These are phyloP conservation scores for Chelon auratus DNA, from an alignment of 2,797 vertebrate species.

Conservation along the genomic window DNA sequence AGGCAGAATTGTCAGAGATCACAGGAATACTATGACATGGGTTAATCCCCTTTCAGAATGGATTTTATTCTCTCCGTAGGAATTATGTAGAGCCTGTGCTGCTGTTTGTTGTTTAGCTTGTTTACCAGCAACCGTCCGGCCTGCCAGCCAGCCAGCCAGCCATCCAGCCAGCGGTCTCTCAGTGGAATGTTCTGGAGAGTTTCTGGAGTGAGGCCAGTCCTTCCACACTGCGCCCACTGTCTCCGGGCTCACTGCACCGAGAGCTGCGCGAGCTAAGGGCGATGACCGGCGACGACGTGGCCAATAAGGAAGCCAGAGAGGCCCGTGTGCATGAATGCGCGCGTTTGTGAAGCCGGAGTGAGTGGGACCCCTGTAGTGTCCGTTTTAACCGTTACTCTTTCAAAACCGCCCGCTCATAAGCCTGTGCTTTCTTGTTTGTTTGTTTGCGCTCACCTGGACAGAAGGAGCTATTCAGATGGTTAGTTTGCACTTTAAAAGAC, in stretches of 20 bases:
- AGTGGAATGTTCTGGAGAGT: conserved; percentile 75
- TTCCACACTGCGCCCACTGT: conserved; percentile 76
- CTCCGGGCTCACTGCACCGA: conserved; percentile 44
- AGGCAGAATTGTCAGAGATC: conserved; percentile 52
- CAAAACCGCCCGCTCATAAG: neutral
- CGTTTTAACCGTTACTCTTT: neutral
- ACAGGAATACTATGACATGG: conserved; percentile 40
- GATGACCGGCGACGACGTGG: conserved; percentile 16
- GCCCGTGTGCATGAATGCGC: conserved; percentile 11
- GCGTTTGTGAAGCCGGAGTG: neutral
- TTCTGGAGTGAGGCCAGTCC: conserved; percentile 73
- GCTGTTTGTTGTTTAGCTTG: conserved; percentile 67
- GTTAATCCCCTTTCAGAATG: conserved; percentile 50
- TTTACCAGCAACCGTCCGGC: conserved; percentile 64
- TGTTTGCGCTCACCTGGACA: neutral
- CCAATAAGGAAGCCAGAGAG: conserved; percentile 39
- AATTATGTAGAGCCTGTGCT: conserved; percentile 46
- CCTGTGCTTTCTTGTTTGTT: neutral
- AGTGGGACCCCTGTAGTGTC: neutral
- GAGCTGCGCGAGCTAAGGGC: conserved; percentile 38
- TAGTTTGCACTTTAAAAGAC: neutral
- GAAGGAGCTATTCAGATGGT: neutral
- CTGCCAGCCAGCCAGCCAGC: conserved; percentile 10
- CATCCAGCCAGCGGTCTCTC: conserved; percentile 51
- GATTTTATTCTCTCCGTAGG: conserved; percentile 23